Conservation (phyloP, 2,888 invertebrate genomes). For the Melitaea athalia region DNA sequence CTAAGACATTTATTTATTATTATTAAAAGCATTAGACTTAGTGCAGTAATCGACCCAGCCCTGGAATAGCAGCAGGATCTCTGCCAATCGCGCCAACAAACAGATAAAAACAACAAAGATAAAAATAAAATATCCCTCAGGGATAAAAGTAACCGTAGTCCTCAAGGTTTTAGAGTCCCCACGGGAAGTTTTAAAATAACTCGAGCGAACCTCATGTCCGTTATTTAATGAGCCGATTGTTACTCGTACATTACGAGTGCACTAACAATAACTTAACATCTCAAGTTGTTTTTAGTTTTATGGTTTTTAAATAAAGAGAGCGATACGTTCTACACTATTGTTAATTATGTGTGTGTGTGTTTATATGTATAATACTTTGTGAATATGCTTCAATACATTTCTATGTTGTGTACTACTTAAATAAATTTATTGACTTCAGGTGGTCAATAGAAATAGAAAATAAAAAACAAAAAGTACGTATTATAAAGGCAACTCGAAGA, state of each 20-base stretch:
- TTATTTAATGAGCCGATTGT: conserved; percentile 12
- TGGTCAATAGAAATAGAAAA: no score
- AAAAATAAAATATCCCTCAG: background rate
- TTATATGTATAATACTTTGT: no score
- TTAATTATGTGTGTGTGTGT: background rate
- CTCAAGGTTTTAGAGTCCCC: conserved; percentile 23
- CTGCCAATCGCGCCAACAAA: no score
- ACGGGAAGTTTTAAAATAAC: conserved; percentile 26
- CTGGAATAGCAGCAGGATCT: no score
- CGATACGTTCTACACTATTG: background rate
- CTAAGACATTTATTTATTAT: no score
- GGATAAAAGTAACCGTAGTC: conserved; percentile 8
- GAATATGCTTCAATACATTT: no score
- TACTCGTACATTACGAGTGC: conserved; percentile 6
- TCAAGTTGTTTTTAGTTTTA: background rate
- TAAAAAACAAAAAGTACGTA: no score
- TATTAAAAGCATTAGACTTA: no score
- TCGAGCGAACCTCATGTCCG: conserved; percentile 10
- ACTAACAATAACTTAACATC: conserved; percentile 2
- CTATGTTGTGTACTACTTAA: no score
- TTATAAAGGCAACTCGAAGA: no score
- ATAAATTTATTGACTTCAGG: no score
- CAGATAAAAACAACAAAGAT: background rate
- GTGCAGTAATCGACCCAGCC: no score
- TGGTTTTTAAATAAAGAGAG: background rate